These are phyloP conservation scores for Tenthredo mesomela DNA, from an alignment of 2,888 invertebrate genomes.

Conservation along the genomic window DNA sequence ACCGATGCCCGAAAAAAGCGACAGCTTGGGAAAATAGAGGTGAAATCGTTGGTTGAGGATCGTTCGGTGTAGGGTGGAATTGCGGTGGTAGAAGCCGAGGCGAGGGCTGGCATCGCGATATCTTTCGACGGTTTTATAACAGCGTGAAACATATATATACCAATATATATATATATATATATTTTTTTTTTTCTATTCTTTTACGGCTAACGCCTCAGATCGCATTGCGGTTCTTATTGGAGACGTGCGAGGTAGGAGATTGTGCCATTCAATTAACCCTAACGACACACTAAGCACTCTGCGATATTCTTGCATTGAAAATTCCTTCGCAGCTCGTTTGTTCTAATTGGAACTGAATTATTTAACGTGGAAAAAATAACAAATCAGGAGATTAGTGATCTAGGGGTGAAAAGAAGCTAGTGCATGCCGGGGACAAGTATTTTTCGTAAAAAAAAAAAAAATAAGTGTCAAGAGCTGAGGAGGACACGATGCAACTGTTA, in stretches of 20 bases:
- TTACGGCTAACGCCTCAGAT: background rate
- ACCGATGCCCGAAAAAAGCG: slow-evolving; percentile 64
- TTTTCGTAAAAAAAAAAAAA: background rate
- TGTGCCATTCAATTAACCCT: background rate
- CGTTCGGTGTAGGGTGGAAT: slow-evolving; percentile 37
- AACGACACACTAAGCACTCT: background rate
- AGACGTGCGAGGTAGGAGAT: slow-evolving; percentile 8
- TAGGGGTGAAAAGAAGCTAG: background rate
- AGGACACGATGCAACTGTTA: slow-evolving; percentile 41
- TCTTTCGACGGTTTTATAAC: slow-evolving; percentile 40
- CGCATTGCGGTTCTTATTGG: background rate
- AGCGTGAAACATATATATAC: slow-evolving; percentile 28
- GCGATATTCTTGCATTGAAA: background rate
- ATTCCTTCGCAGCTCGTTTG: background rate
- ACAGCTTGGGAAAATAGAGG: slow-evolving; percentile 71
- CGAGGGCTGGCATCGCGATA: slow-evolving; percentile 23
- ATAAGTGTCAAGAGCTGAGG: background rate
- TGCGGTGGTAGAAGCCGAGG: slow-evolving; percentile 40
- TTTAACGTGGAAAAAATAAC: background rate
- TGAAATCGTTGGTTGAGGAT: slow-evolving; percentile 68
- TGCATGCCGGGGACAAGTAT: background rate
- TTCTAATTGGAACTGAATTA: background rate
- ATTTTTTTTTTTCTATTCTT: slow-evolving; percentile 1
- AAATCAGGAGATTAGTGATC: background rate
- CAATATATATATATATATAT: slow-evolving; percentile 14